A percentile compares a stretch with the other conserved stretches of the same genome.
Conservation (phyloP, 2,888 invertebrate genomes). For the Andrena flavipes region DNA sequence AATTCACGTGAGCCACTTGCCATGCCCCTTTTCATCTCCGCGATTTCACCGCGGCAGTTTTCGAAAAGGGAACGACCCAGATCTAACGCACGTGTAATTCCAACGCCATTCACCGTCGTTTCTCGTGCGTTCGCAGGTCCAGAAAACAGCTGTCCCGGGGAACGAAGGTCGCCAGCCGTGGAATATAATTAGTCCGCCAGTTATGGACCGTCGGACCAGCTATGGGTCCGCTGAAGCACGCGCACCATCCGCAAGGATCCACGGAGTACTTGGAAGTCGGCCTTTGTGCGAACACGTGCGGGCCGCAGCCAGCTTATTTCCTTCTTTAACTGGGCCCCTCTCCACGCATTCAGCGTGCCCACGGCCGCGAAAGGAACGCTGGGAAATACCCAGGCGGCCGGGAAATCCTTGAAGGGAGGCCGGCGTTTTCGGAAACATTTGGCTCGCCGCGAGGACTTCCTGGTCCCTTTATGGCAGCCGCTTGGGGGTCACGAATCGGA, state of each 20-base stretch:
- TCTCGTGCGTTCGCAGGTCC: conserved; percentile 56
- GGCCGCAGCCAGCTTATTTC: conserved; percentile 26
- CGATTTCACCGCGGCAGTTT: not conserved
- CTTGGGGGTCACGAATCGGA: not conserved
- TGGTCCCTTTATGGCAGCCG: not conserved
- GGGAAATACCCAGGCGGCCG: conserved; percentile 24
- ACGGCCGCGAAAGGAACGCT: conserved; percentile 1
- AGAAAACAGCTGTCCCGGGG: conserved; percentile 63
- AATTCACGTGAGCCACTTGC: too few relatives aligned
- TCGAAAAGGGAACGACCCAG: too few relatives aligned
- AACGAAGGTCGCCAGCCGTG: conserved; percentile 64
- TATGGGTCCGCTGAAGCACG: conserved; percentile 40
- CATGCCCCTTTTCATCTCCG: not conserved
- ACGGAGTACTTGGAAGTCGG: conserved; percentile 57
- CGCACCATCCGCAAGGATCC: conserved; percentile 24
- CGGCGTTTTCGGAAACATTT: conserved; percentile 1
- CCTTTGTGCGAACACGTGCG: conserved; percentile 61
- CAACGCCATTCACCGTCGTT: conserved; percentile 22
- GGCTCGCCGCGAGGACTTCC: conserved; percentile 9
- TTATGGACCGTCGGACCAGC: conserved; percentile 53
- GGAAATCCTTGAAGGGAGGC: conserved; percentile 25
- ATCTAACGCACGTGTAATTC: too few relatives aligned
- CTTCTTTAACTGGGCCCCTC: conserved; percentile 26
- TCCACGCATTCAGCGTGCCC: not conserved
- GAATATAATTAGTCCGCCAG: conserved; percentile 69